These are phyloP conservation scores for Paratrypauchen microcephalus DNA, from an alignment of 2,797 vertebrate genomes.

Conservation along the genomic window DNA sequence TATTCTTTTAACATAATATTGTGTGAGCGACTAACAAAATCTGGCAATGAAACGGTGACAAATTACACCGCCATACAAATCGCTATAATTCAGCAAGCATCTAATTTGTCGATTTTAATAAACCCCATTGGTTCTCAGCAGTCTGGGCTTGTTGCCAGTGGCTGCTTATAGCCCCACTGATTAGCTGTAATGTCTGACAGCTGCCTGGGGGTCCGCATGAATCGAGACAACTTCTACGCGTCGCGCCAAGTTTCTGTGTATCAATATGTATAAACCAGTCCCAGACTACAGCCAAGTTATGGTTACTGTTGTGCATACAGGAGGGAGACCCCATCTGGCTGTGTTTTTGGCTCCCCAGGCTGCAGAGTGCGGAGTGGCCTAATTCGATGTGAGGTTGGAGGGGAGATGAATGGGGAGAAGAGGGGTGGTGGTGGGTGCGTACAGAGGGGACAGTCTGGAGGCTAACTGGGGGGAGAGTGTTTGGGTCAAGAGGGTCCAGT, in stretches of 20 bases:
- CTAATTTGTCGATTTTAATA: constrained; percentile 78
- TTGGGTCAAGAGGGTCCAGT: constrained; percentile 49
- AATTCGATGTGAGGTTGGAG: constrained; percentile 29
- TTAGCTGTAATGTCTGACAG: constrained; percentile 77
- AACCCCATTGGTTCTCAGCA: constrained; percentile 64
- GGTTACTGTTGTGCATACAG: constrained; percentile 63
- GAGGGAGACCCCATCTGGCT: constrained; percentile 65
- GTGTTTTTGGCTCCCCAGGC: constrained; percentile 59
- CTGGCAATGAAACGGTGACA: constrained; percentile 56
- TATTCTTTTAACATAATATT: constrained; percentile 18
- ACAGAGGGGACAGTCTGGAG: constrained; percentile 46
- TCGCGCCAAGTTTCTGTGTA: constrained; percentile 65
- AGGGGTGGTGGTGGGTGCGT: constrained; percentile 32
- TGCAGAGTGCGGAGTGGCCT: constrained; percentile 23
- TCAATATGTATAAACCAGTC: constrained; percentile 68
- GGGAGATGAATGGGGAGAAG: constrained; percentile 10
- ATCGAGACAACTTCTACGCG: constrained; percentile 59
- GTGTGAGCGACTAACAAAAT: constrained; percentile 51
- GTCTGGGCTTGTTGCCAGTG: constrained; percentile 68
- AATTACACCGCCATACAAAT: constrained; percentile 60
- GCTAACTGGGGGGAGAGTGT: constrained; percentile 56
- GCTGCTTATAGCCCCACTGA: constrained; percentile 66
- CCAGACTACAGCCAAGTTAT: constrained; percentile 48
- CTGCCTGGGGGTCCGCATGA: constrained; percentile 61
- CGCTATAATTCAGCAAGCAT: constrained; percentile 56